Percentiles rank a stretch among this genome's conserved stretches.
phyloP scores from a whole-genome alignment of 2,888 invertebrate genomes.

The Brachypalpus laphriformis region DNA sequence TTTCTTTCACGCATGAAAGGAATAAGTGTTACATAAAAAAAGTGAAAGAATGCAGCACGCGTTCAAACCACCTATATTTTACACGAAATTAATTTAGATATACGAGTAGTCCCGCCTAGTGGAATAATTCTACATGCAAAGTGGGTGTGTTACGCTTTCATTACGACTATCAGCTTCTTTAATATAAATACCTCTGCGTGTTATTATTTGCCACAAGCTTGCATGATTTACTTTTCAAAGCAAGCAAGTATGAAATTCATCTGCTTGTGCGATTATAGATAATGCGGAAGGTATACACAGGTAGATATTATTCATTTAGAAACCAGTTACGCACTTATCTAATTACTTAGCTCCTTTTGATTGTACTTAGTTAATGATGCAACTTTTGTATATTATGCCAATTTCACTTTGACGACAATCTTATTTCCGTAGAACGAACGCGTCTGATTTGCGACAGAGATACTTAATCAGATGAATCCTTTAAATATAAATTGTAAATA shows the following conservation, averaged over 20 bases:
- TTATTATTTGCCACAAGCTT: neutral
- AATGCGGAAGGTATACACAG: neutral
- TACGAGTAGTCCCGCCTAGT: neutral
- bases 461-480: too few relatives aligned
- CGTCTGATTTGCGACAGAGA: too few relatives aligned
- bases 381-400: too few relatives aligned
- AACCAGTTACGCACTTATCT: neutral
- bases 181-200: neutral
- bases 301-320: neutral
- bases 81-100: neutral
- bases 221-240: slow-evolving; percentile 3
- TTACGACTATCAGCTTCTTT: neutral
- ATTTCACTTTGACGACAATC: too few relatives aligned
- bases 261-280: neutral
- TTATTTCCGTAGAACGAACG: too few relatives aligned
- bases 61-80: neutral
- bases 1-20: neutral
- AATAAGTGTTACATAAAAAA: neutral
- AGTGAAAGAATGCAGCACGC: neutral
- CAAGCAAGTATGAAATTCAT: neutral
- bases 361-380: too few relatives aligned
- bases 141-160: slow-evolving; percentile 23
- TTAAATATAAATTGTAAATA: too few relatives aligned
- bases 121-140: neutral
- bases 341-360: neutral